Conservation (phyloP, 1,140 invertebrate species). For the Dryas iulia region DNA sequence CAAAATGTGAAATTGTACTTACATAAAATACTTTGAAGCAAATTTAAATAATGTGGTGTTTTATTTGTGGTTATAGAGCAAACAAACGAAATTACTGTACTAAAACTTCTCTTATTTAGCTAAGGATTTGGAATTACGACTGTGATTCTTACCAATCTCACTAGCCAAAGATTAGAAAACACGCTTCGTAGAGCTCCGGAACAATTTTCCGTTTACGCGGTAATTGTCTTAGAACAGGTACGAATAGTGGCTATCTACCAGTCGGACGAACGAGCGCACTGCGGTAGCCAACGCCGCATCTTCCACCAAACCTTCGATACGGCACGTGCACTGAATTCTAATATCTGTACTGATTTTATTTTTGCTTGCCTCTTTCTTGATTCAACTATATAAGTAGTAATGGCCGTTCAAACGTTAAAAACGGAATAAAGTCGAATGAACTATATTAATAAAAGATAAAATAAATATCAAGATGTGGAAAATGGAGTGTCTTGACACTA, state of each 20-base stretch:
- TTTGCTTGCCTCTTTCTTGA: constrained; percentile 68
- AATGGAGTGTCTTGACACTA: too few species aligned
- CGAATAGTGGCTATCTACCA: constrained; percentile 48
- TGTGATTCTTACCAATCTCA: constrained; percentile 42
- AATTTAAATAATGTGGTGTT: background rate
- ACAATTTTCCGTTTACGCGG: constrained; percentile 74
- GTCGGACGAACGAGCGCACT: constrained; percentile 55
- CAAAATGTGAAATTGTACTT: background rate
- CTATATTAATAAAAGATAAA: too few species aligned
- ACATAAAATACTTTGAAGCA: too few species aligned
- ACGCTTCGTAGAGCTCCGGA: constrained; percentile 65
- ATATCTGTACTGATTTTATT: constrained; percentile 77
- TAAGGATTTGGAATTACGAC: background rate
- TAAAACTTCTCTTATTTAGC: background rate
- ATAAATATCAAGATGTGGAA: too few species aligned
- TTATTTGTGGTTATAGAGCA: background rate
- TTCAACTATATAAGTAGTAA: constrained; percentile 62
- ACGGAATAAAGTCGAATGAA: too few species aligned
- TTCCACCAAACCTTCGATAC: constrained; percentile 62
- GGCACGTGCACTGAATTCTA: constrained; percentile 70
- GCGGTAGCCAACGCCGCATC: constrained; percentile 59
- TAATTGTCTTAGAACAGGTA: constrained; percentile 73
- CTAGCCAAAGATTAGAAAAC: constrained; percentile 64
- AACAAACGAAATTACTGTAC: background rate
- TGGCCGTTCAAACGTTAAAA: background rate